phyloP scores from a whole-genome alignment of 2,888 invertebrate genomes.

The Gerris lacustris region DNA sequence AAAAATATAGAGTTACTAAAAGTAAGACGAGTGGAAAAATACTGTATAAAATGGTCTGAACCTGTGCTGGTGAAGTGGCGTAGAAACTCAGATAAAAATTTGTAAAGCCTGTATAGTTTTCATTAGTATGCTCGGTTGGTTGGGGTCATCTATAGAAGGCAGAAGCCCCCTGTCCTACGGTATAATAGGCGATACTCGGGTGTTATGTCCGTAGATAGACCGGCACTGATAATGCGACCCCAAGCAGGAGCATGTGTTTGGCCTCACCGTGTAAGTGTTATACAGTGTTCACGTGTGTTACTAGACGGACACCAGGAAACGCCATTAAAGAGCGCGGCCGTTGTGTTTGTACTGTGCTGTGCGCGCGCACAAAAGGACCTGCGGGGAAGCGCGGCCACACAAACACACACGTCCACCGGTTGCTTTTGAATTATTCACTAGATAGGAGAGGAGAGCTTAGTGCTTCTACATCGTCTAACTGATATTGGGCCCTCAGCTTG shows the following conservation, averaged over 20 bases:
- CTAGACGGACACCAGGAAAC: not conserved
- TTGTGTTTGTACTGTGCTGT: not conserved
- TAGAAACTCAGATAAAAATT: not conserved
- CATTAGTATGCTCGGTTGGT: not conserved
- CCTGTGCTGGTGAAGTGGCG: not conserved
- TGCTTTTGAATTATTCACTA: constrained; percentile 1
- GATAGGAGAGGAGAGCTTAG: not conserved
- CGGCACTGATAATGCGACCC: not conserved
- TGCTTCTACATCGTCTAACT: too few species aligned
- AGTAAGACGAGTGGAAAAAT: too few species aligned
- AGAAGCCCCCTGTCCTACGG: not conserved
- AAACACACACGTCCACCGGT: not conserved
- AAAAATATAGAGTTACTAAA: too few species aligned
- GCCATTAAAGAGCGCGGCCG: not conserved
- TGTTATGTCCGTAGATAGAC: not conserved
- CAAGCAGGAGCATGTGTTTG: not conserved
- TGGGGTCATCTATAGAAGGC: constrained; percentile 2
- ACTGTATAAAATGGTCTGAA: too few species aligned
- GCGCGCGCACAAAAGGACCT: not conserved
- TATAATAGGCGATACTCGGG: not conserved
- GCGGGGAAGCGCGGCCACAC: not conserved
- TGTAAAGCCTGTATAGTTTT: not conserved
- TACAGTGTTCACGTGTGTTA: not conserved
- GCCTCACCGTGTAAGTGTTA: not conserved
- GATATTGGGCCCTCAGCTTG: too few species aligned